These are phyloP conservation scores for Apodemus sylvaticus DNA, from an alignment of 2,113 vertebrate species.

Conservation along the genomic window DNA sequence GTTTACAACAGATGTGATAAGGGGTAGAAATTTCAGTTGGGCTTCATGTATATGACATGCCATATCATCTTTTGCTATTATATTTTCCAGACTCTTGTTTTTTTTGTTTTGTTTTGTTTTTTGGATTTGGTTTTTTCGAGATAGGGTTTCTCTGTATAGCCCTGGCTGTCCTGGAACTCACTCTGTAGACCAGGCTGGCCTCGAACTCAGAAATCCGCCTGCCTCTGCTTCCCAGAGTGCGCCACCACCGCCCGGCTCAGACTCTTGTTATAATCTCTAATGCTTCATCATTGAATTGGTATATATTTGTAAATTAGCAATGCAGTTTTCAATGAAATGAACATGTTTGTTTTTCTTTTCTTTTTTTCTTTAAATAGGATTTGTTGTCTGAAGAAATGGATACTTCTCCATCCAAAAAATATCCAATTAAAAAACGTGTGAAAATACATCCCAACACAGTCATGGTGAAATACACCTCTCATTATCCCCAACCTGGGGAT, in stretches of 20 bases:
- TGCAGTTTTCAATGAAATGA: constrained; percentile 35
- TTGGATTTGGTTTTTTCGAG: too few species aligned
- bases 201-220: too few species aligned
- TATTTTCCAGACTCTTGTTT: neutral
- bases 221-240: too few species aligned
- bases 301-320: constrained; percentile 37
- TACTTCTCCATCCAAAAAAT: constrained; percentile 86
- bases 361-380: constrained; percentile 52
- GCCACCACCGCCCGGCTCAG: too few species aligned
- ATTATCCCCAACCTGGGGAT: constrained; percentile 96
- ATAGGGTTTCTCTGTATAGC: too few species aligned
- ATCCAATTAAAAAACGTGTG: constrained; percentile 94
- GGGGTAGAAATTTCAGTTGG: neutral
- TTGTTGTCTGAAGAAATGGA: constrained; percentile 89
- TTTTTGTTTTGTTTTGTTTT: too few species aligned
- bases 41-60: neutral
- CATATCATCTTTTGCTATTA: constrained; percentile 32
- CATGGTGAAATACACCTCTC: constrained; percentile 96
- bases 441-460: constrained; percentile 98
- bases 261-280: neutral
- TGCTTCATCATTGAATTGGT: constrained; percentile 40
- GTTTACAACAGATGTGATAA: neutral
- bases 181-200: too few species aligned
- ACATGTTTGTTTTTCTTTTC: constrained; percentile 58
- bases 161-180: too few species aligned